phyloP scores from a whole-genome alignment of 1,140 invertebrate genomes.

The Pseudomyrmex dendroicus region DNA sequence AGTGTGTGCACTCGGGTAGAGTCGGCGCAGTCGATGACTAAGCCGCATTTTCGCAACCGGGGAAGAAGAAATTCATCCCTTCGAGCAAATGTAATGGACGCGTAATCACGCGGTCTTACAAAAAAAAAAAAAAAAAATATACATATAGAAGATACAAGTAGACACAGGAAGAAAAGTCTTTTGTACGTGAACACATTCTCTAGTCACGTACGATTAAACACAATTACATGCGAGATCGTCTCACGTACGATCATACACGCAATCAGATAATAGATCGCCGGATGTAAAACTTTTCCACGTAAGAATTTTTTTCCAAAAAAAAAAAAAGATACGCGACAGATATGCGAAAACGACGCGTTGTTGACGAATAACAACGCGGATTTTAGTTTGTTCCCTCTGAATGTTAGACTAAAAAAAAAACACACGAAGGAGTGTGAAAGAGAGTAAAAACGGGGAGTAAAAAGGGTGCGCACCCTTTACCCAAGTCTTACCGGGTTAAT shows the following conservation, averaged over 20 bases:
- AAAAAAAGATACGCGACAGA: neutral
- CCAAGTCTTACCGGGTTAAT: constrained; percentile 77
- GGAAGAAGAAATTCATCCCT: constrained; percentile 24
- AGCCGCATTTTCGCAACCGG: constrained; percentile 62
- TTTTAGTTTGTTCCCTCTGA: neutral
- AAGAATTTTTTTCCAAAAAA: neutral
- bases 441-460: constrained; percentile 3
- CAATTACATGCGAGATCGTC: too few relatives aligned
- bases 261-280: constrained; percentile 33
- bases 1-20: constrained; percentile 61
- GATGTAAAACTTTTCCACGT: neutral
- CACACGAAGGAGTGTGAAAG: neutral
- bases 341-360: constrained; percentile 11
- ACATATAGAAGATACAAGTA: too few relatives aligned
- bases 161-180: too few relatives aligned
- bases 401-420: neutral
- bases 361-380: neutral
- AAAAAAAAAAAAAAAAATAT: neutral
- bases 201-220: too few relatives aligned
- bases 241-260: neutral
- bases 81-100: neutral
- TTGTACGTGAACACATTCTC: too few relatives aligned
- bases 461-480: constrained; percentile 51
- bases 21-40: constrained; percentile 66
- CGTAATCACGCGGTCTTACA: neutral